Base-by-base conservation (phyloP, 1,140 invertebrate species). In the Stenopsyche tienmushanensis region DNA sequence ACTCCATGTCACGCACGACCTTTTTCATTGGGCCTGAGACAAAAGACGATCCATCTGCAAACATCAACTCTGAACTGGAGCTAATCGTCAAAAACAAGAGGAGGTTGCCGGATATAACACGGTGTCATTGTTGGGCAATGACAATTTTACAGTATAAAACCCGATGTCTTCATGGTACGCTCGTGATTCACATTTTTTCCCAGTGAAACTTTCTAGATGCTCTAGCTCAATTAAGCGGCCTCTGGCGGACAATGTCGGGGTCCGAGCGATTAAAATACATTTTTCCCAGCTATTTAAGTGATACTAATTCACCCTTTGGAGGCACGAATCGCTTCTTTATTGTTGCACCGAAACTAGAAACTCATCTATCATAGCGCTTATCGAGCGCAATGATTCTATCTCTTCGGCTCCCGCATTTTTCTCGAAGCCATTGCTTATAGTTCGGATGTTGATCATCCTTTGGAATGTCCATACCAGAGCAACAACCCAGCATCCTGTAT, bases 401-500 rank as follows among this genome's bases (percentile, higher is more conserved):
- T n/a, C n/a, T n/a, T n/a, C n/a, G n/a, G n/a, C n/a, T n/a, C n/a
- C n/a, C n/a, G n/a, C n/a, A n/a, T n/a, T n/a, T n/a, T n/a, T n/a
- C n/a, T 5, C 29, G 29, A 34, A 13, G 29, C 29, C 5, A 34
- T 47, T 47, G 18, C 44, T 47, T 20, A 5, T 20, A 47, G 44
- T 8, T 47, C 44, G 44, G 18, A 5, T 15, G 44, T 13, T 20
- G 44, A 47, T 47, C 44, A 47, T 47, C 44, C 44, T 26, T 8
- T 18, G 57, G 57, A 60, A 60, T 60, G 57, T 45, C 44, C 18
- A 47, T 15, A 47, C 8, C 44, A 34, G 57, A 42, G 57, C 57
- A 60, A 60, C 57, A 60, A 60, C 57, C 57, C 29, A 34, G 42
- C 57, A 60, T 60, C 57, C 57, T 60, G 57, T 60, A 5, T 34